Conservation (phyloP, 1,140 invertebrate genomes). For the Kradibia gibbosae region DNA sequence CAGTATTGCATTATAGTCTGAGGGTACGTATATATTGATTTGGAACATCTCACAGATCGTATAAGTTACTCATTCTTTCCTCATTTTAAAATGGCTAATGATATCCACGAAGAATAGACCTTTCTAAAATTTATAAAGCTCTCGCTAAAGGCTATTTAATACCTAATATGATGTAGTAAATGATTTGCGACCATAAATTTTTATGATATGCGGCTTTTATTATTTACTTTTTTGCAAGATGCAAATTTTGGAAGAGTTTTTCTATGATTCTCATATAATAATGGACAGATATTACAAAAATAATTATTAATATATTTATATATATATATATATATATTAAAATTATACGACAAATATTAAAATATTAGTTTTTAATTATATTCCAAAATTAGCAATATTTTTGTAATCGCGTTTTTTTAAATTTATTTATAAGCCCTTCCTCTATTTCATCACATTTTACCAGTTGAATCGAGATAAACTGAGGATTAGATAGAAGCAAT, state of each 20-base stretch:
- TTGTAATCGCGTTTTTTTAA: no score
- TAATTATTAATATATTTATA: no score
- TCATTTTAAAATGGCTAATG: conserved; percentile 25
- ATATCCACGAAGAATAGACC: not conserved
- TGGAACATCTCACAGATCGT: not conserved
- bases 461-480: not conserved
- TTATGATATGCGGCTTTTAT: not conserved
- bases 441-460: no score
- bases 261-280: no score
- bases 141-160: not conserved
- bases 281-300: no score
- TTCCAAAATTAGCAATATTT: no score
- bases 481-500: not conserved
- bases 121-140: not conserved
- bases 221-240: no score
- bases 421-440: no score
- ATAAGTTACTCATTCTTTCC: conserved; percentile 1
- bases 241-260: no score
- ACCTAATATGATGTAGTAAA: not conserved
- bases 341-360: no score
- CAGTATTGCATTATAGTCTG: not conserved
- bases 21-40: not conserved
- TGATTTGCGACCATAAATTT: not conserved
- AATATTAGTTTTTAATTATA: no score
- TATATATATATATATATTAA: no score